Base-by-base conservation (phyloP, 2,888 invertebrate genomes). In the Torymus texanus region DNA sequence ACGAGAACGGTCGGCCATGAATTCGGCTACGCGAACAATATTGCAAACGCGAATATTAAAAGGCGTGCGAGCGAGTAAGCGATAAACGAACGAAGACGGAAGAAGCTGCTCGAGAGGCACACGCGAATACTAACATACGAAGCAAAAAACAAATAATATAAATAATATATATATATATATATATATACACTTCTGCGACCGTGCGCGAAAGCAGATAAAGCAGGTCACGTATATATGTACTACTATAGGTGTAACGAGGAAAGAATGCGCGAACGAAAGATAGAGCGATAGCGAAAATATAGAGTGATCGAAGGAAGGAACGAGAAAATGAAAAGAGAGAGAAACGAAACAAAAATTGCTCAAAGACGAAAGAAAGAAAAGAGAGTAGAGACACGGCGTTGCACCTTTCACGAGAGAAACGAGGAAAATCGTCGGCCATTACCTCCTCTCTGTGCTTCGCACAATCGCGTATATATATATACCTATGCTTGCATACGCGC, bases 1-100 rank as follows among this genome's bases (percentile, higher is more conserved):
- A 59, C 73, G 73, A 68, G 73, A 78, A 73, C 73, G 78, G 16
- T 51, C 56, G 68, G 62, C 51, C 53, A 55, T 8, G 41, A 41
- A 73, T 61, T 55, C 61, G 5, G 14, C 3, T 14, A 41, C 41
- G 41, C 13, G n/a, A 18, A 66, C 41, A 66, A 74, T 21, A 74
- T 8, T 5, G 53, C 21, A 21, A 21, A 10, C 51, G 18, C 11
- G n/a, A 16, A 13, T 59, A 66, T 14, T 10, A 41, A 61, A 8
- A 5, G 41, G n/a, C 51, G 53, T 41, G 50, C 68, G 63, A 76
- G 63, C 41, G 1, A 41, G 41, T 8, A 8, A 41, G 41, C 10
- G 41, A 41, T 41, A 41, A 41, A 41, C 41, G 41, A 41, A 41
- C 41, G 14, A 51, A 14, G 65, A 56, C 24, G 51, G 56, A 51